Evolutionary conservation across 2,797 vertebrate genomes (phyloP), one percentile per base, ranked within the genome.

Genomic region (Siniperca undulata): DNA sequence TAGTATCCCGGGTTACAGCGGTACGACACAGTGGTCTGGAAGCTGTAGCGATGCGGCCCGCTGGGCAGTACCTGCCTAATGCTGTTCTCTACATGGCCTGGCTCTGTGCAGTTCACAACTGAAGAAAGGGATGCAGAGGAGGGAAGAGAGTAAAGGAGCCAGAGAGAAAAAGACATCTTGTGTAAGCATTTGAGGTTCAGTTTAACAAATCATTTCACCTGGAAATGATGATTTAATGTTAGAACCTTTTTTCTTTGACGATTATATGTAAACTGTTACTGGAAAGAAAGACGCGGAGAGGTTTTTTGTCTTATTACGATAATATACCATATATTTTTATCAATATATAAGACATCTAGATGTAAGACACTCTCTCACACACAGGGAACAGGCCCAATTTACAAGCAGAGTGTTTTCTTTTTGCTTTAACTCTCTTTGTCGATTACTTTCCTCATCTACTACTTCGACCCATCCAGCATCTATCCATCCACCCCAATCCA

Each of bases 21-120:
- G 90, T 97, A 99, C 0, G 97, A 97, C 87, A 99, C 97, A 0
- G 96, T 91, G 56, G 97, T 98, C 94, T 98, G 97, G 42, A 97
- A 99, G 95, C 97, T 98, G 96, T 98, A 99, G 80, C 97, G 95
- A 93, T 98, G 97, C 0, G 96, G 97, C 61, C 97, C 97, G 0
- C 94, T 97, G 60, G 97, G 93, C 46, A 97, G 94, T 66, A 99
- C 95, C 91, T 99, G 97, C 22, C 97, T 95, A 10, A 97, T 38
- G 86, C 98, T 98, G 95, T 98, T 97, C 46, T 99, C 98, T 81
- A 98, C 96, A 83, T 99, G 97, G 48, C 98, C 98, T 0, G 99
- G 98, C 79, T 99, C 98, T 27, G 98, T 97, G 92, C 99, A 99
- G 94, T 99, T 99, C 89, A 99, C 96, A 91, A 99, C 99, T 99